phyloP scores from a whole-genome alignment of 2,888 invertebrate genomes.

The Synanthedon vespiformis region DNA sequence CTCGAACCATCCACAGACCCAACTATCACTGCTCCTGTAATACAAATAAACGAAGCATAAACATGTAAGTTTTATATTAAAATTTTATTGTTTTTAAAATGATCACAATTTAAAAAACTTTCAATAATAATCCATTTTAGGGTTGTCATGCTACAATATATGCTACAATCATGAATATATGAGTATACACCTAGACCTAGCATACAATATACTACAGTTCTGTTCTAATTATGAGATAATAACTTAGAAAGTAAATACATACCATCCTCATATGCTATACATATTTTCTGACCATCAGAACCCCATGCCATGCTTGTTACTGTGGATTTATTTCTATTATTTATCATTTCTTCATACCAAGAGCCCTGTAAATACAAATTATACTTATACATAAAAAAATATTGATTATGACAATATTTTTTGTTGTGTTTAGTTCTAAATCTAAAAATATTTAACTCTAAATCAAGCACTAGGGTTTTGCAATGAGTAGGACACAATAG shows the following conservation, averaged over 20 bases:
- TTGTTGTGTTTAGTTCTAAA: neutral
- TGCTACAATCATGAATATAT: no score
- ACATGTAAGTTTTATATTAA: neutral
- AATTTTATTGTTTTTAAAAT: no score
- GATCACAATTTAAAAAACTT: no score
- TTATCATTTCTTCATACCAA: conserved; percentile 99
- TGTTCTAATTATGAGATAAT: no score
- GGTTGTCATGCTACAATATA: no score
- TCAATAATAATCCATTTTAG: no score
- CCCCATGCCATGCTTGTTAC: conserved; percentile 99
- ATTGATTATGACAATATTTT: neutral
- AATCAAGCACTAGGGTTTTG: no score
- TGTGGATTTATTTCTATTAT: conserved; percentile 97
- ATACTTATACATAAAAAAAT: neutral
- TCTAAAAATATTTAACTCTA: neutral
- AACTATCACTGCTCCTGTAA: conserved; percentile 87
- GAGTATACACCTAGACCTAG: no score
- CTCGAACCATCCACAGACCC: conserved; percentile 98
- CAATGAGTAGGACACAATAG: no score
- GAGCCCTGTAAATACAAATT: conserved; percentile 73
- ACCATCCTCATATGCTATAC: conserved; percentile 99
- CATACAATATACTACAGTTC: no score
- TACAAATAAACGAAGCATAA: neutral
- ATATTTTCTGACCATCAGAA: conserved; percentile 95
- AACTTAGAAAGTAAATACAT: conserved; percentile 18